Base-by-base conservation (phyloP, 2,888 invertebrate species). In the Hipparchia sbordonii region DNA sequence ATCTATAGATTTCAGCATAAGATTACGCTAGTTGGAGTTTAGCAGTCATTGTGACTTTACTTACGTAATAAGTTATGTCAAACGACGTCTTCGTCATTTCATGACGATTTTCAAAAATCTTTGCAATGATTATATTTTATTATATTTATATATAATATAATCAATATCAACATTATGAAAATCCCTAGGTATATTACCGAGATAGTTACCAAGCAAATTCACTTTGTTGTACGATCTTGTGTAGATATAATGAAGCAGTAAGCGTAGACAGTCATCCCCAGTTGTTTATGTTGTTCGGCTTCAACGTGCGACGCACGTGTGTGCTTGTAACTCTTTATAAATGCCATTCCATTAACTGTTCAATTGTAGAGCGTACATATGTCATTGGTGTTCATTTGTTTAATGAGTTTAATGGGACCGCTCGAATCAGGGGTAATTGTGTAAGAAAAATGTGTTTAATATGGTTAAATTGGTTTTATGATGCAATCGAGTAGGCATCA, bases 261-360 rank as follows among this genome's bases (percentile, higher is more conserved):
- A 39, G 39, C 5, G 67, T 39, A 67, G 23, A 70, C 39, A 39
- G 23, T 54, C 54, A 59, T 74, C 61, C 57, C 39, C 39, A 62
- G 57, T 71, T 77, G 74, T 77, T 76, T 75, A 74, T 72, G 69
- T 75, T 73, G 12, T 13, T 66, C 56, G 77, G 71, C 69, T 73
- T 54, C 81, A 85, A 85, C 79, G 81, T 87, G 86, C 79, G 70
- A 54, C 77, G 79, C 87, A 86, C 80, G 81, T 86, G 86, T 81
- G 77, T 60, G 69, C 68, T n/a, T 57, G n/a, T 60, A 68, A 63
- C 68, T 72, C 60, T 48, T 63, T 68, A 68, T 69, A 61, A 48
- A 61, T 52, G 57, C 63, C 46, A 63, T 68, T 51, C 70, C 59
- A 70, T 67, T 73, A 65, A 46, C 68, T 57, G 39, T 52, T n/a